Base-by-base conservation (phyloP, 2,797 vertebrate genomes). In the Enteromius thamalakanensis region DNA sequence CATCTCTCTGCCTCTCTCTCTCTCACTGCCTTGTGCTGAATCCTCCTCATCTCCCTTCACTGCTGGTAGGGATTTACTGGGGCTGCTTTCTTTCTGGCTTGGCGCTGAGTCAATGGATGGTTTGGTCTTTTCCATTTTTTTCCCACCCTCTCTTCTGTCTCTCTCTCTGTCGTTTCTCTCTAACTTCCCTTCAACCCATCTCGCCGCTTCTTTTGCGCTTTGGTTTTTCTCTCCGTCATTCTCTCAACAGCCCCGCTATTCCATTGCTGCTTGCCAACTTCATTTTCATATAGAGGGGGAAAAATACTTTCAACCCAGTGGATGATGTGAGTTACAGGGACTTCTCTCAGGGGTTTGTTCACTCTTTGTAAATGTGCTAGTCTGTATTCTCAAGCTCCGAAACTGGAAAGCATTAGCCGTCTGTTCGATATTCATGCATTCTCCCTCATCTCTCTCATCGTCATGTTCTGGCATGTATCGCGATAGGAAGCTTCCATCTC, bases 191-290 rank as follows among this genome's bases (percentile, higher is more conserved):
- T 84, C 71, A 55, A 55, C 81, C 3, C 72, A 83, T 81, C 65
- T 34, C 26, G 94, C 55, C 91, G 92, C 94, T 95, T 94, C 93
- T 93, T 93, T 90, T 90, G 85, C 93, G 91, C 93, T 91, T 47
- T 72, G n/a, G 29, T 69, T 78, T 76, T 76, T 84, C 37, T 51
- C 67, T 45, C 64, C 68, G 71, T 84, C 84, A 76, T 86, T 82
- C 42, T 68, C 80, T 76, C 86, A 80, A 76, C 72, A 62, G 76
- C 75, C 76, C 79, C 78, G 58, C 82, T 83, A 19, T 85, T 72
- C 45, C 83, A 78, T 84, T 81, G 64, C 84, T 58, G 81, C 84
- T 83, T 83, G 75, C 80, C 88, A 87, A 82, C 51, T 78, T 86
- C 80, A 88, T 93, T 90, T 90, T 90, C 92, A 92, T 95, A 91